Evolutionary conservation across 2,797 vertebrate genomes (phyloP).

Genomic region (Anguilla megastoma): DNA sequence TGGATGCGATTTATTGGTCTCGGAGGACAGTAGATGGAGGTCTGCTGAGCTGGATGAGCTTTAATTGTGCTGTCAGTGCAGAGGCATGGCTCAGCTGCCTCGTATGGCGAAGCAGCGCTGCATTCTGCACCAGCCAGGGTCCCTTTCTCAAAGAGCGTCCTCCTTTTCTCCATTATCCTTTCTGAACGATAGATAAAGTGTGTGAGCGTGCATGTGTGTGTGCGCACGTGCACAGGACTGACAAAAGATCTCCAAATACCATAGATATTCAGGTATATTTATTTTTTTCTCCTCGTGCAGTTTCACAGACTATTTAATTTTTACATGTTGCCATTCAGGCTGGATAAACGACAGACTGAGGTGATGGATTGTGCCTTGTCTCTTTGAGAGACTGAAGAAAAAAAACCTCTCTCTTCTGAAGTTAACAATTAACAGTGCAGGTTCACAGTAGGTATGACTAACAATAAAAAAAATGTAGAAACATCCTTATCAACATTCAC

Average conservation of each 20-base stretch:
- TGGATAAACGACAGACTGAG: neutral
- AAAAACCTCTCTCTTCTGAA: neutral
- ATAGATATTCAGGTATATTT: neutral
- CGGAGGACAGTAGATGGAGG: constrained; percentile 73
- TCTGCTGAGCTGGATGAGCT: constrained; percentile 65
- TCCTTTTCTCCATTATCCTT: neutral
- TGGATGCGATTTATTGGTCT: constrained; percentile 72
- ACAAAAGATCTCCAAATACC: neutral
- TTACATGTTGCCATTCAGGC: neutral
- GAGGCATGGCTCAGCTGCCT: constrained; percentile 19
- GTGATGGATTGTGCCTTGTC: neutral
- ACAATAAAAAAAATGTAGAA: neutral
- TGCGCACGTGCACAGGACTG: neutral
- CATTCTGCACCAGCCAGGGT: neutral
- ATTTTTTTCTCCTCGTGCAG: neutral
- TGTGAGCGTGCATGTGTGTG: neutral
- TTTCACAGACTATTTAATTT: constrained; percentile 2
- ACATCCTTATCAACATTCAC: neutral
- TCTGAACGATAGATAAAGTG: neutral
- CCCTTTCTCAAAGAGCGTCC: neutral
- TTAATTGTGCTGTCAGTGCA: constrained; percentile 74
- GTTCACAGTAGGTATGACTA: neutral
- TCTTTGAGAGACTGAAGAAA: neutral
- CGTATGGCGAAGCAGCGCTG: neutral
- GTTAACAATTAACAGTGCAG: neutral